Evolutionary conservation across 2,113 vertebrate species (phyloP), one percentile per base, ranked within the genome.

Genomic region (Gobius niger): DNA sequence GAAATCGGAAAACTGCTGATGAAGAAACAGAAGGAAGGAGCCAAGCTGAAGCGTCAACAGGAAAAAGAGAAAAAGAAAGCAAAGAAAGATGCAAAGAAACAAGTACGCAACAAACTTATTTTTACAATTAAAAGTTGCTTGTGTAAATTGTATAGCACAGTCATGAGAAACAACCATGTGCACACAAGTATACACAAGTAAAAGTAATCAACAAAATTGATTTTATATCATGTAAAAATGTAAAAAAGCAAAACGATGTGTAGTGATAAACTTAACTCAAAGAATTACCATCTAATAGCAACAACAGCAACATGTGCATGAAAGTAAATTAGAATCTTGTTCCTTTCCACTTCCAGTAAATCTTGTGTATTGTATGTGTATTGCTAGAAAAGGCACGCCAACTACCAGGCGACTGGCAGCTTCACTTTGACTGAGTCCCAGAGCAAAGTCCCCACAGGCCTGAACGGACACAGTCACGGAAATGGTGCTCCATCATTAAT

Each of bases 21-120:
- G 6, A 90, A 83, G 46, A 98, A 96, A 86, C 96, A 93, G 87
- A 96, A 94, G 67, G 82, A 69, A 40, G 86, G 93, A 1, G 84
- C 82, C 64, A 93, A 91, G 68, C 77, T 91, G 83, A 94, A 92
- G 80, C 88, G 88, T 47, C 75, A 90, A 61, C 78, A 94, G 82
- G 90, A 94, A 61, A 91, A 87, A 71, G 79, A 82, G 2, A 86
- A 91, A 82, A 95, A 90, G 75, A 89, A 88, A 80, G 85, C 81
- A 34, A 88, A 90, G 76, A 92, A 92, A 40, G 74, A 88, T 24
- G 80, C 66, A 65, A 85, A 85, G 42, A 88, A 82, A 82, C 74
- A 86, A 68, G 89, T 91, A 75, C 4, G 63, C 11, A 9, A 44
- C 19, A 5, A 9, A 34, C 4, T 54, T 19, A 16, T 52, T n/a